Conservation (phyloP, 1,140 invertebrate species). For the Cotesia chilonis region DNA sequence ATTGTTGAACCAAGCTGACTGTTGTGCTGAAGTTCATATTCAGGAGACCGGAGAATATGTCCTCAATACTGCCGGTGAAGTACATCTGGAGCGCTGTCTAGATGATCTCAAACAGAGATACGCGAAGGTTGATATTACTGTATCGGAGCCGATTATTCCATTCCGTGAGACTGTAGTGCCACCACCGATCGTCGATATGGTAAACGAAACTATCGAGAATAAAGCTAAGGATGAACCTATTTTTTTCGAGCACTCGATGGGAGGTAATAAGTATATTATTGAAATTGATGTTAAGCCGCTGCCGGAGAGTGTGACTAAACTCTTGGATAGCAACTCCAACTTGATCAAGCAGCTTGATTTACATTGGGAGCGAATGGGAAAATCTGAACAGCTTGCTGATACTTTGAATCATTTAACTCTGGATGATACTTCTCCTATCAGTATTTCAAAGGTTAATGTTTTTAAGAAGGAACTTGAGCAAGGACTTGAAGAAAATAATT, state of each 20-base stretch:
- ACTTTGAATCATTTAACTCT: conserved; percentile 42
- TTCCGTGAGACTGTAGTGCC: conserved; percentile 93
- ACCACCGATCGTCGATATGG: conserved; percentile 86
- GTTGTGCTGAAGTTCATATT: conserved; percentile 88
- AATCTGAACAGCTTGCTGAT: conserved; percentile 39
- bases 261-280: conserved; percentile 78
- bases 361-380: conserved; percentile 54
- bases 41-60: conserved; percentile 97
- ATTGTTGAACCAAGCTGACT: conserved; percentile 91
- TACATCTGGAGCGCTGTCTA: conserved; percentile 95
- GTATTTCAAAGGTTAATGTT: conserved; percentile 67
- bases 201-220: conserved; percentile 84
- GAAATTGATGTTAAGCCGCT: conserved; percentile 83
- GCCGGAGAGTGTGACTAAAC: conserved; percentile 75
- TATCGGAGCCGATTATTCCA: conserved; percentile 95
- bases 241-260: conserved; percentile 69
- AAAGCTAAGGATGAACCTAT: conserved; percentile 65
- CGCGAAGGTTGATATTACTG: conserved; percentile 88
- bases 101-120: conserved; percentile 84
- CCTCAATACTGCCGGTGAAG: conserved; percentile 95
- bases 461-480: conserved; percentile 74
- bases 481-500: conserved; percentile 70
- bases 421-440: conserved; percentile 58
- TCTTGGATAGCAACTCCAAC: conserved; percentile 73
- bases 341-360: conserved; percentile 69